phyloP scores from a whole-genome alignment of 2,888 invertebrate species.

The Ochropleura leucogaster region DNA sequence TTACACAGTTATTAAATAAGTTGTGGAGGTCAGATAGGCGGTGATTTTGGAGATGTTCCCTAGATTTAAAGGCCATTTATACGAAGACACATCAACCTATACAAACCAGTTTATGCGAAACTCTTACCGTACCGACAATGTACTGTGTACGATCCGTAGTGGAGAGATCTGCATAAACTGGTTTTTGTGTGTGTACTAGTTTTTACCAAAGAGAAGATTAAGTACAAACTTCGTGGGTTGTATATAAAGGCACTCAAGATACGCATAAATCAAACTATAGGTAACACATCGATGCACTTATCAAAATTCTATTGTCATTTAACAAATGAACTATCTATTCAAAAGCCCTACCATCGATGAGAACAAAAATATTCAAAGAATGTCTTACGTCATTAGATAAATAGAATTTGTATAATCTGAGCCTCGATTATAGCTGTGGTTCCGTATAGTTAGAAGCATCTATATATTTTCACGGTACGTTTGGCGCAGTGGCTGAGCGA shows the following conservation, averaged over 20 bases:
- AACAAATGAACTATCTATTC: slow-evolving; percentile 62
- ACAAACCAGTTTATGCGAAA: too few relatives aligned
- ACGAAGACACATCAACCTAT: too few relatives aligned
- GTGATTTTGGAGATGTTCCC: neutral
- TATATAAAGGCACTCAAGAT: neutral
- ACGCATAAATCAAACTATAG: slow-evolving; percentile 58
- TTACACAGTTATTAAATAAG: too few relatives aligned
- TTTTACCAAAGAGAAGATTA: neutral
- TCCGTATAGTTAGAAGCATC: slow-evolving; percentile 5
- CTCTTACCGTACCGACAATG: too few relatives aligned
- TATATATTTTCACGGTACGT: neutral
- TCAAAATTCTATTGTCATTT: slow-evolving; percentile 61
- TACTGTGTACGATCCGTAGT: too few relatives aligned
- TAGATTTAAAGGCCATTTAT: neutral
- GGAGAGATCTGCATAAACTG: too few relatives aligned
- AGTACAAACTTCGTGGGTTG: neutral
- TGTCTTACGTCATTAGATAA: slow-evolving; percentile 60
- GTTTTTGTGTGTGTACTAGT: neutral
- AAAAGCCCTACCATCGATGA: slow-evolving; percentile 46
- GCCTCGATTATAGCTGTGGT: slow-evolving; percentile 14
- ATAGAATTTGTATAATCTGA: slow-evolving; percentile 27
- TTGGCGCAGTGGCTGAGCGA: too few relatives aligned
- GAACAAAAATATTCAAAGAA: slow-evolving; percentile 60
- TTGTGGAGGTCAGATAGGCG: too few relatives aligned
- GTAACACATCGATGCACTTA: slow-evolving; percentile 48